Conservation (phyloP, 2,888 invertebrate species). For the Cheilosia vernalis region DNA sequence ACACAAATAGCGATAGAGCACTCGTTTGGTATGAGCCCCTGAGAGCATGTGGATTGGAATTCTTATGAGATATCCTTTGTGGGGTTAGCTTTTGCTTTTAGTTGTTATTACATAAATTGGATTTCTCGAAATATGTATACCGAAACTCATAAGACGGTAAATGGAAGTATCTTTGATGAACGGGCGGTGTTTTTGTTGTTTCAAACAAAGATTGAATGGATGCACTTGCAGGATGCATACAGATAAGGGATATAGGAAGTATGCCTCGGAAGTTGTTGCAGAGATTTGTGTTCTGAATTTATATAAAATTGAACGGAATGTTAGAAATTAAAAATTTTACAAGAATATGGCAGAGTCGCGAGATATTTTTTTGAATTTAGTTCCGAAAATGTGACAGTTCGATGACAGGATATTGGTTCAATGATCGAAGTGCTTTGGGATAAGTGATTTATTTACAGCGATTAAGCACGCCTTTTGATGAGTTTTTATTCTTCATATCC, state of each 20-base stretch:
- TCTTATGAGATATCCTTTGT: constrained; percentile 26
- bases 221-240: neutral
- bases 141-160: constrained; percentile 1
- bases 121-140: constrained; percentile 6
- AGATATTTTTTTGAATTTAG: no score
- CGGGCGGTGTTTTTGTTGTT: constrained; percentile 1
- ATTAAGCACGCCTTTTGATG: no score
- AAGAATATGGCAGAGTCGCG: no score
- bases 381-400: no score
- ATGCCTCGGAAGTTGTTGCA: constrained; percentile 10
- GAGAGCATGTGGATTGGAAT: neutral
- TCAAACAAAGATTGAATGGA: constrained; percentile 12
- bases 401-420: no score
- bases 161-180: neutral
- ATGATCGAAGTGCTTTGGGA: no score
- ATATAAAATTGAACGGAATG: no score
- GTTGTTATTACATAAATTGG: constrained; percentile 24
- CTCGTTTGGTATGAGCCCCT: neutral
- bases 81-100: constrained; percentile 29
- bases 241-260: neutral
- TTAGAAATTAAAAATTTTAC: no score
- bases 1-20: neutral
- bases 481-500: no score
- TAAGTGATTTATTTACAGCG: no score
- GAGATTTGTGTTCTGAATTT: constrained; percentile 28